Percentiles rank a stretch among this genome's conserved stretches.
These are phyloP conservation scores for Brachionus manjavacas DNA, from an alignment of 1,140 invertebrate genomes.

Conservation along the genomic window DNA sequence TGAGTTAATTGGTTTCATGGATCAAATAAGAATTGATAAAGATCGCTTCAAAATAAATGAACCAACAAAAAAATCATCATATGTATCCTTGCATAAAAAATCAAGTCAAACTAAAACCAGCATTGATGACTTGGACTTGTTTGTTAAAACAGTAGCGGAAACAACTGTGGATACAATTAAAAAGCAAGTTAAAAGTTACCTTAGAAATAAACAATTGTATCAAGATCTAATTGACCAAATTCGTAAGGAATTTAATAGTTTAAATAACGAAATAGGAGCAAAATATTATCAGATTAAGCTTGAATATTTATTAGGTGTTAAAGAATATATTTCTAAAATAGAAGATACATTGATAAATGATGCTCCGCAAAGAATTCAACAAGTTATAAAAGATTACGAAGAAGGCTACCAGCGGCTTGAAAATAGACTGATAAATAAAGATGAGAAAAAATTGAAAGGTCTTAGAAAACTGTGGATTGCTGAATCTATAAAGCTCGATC, in stretches of 20 bases:
- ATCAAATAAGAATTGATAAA: not conserved
- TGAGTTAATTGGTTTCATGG: not conserved
- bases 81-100: not conserved
- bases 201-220: not conserved
- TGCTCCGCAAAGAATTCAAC: not conserved
- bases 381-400: not conserved
- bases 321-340: not conserved
- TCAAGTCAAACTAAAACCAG: not conserved
- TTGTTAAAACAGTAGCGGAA: not conserved
- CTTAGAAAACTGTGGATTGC: not conserved
- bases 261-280: not conserved
- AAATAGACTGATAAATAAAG: not conserved
- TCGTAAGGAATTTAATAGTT: not conserved
- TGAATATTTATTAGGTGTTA: not conserved
- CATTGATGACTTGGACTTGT: not conserved
- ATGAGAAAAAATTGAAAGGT: not conserved
- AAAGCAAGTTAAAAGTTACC: not conserved
- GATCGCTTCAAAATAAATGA: not conserved
- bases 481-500: not conserved
- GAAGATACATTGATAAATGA: not conserved
- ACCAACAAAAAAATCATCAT: not conserved
- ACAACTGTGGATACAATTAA: not conserved
- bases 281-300: not conserved
- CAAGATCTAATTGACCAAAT: not conserved
- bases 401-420: not conserved